Conservation (phyloP, 2,888 invertebrate species). For the Dynastes hyllus region DNA sequence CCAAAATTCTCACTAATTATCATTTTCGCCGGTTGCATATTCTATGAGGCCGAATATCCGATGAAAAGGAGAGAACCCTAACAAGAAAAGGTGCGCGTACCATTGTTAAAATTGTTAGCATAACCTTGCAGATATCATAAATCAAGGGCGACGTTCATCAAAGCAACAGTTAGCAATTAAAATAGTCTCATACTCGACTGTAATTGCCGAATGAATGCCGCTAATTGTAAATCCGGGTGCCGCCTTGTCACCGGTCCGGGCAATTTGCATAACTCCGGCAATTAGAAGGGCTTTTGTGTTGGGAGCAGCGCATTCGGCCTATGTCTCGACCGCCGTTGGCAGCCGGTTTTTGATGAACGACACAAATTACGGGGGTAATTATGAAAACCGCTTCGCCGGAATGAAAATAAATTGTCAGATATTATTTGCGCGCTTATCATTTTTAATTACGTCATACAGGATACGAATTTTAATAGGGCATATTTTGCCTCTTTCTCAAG, state of each 20-base stretch:
- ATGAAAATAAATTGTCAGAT: slow-evolving; percentile 31
- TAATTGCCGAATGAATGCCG: slow-evolving; percentile 57
- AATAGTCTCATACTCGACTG: slow-evolving; percentile 56
- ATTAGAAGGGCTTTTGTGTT: slow-evolving; percentile 50
- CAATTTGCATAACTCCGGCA: slow-evolving; percentile 56
- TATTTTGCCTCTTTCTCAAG: not conserved
- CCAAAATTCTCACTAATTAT: slow-evolving; percentile 14
- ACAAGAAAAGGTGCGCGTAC: slow-evolving; percentile 22
- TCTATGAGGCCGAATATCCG: not conserved
- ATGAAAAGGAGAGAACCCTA: not conserved
- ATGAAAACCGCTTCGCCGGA: slow-evolving; percentile 27
- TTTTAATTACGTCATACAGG: slow-evolving; percentile 3
- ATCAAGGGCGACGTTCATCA: slow-evolving; percentile 56
- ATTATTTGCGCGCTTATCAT: slow-evolving; percentile 1
- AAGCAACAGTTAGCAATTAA: slow-evolving; percentile 56
- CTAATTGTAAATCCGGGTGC: slow-evolving; percentile 58
- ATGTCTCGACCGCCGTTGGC: slow-evolving; percentile 19
- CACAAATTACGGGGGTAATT: slow-evolving; percentile 38
- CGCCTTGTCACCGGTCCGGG: slow-evolving; percentile 54
- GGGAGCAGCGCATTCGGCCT: slow-evolving; percentile 19
- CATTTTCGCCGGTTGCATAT: not conserved
- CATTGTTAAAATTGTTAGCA: slow-evolving; percentile 53
- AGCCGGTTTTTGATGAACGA: slow-evolving; percentile 27
- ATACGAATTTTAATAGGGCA: slow-evolving; percentile 3
- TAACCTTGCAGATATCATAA: slow-evolving; percentile 53